Conservation (phyloP, 2,113 vertebrate species). For the Acrocephalus kingi region DNA sequence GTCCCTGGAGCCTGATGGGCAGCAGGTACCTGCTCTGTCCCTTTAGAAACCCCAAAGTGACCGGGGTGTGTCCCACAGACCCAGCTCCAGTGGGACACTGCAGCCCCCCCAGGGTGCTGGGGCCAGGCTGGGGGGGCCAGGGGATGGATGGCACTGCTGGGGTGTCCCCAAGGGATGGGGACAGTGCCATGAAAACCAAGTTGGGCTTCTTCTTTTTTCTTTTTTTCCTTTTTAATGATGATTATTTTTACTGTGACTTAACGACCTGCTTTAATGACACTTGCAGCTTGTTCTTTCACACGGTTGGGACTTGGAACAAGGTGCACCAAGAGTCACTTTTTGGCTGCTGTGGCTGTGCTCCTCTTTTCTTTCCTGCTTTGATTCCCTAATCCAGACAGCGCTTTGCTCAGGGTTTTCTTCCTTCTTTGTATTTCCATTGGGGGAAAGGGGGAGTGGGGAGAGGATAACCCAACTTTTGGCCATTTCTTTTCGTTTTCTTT, state of each 20-base stretch:
- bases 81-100: fast-evolving
- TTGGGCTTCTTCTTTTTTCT: not conserved
- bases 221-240: not conserved
- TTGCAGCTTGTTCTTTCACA: not conserved
- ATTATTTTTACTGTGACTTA: slow-evolving; percentile 11
- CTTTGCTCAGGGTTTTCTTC: slow-evolving; percentile 68
- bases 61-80: not conserved
- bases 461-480: slow-evolving; percentile 38
- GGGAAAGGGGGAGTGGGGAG: not conserved
- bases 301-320: not conserved
- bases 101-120: not conserved
- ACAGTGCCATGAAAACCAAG: not conserved
- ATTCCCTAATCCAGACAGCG: not conserved
- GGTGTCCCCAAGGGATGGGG: not conserved
- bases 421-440: slow-evolving; percentile 28
- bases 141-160: not conserved
- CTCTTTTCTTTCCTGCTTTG: not conserved
- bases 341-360: not conserved
- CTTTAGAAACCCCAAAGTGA: not conserved
- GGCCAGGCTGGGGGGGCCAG: not conserved
- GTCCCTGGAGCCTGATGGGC: not conserved
- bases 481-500: slow-evolving; percentile 16
- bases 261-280: not conserved
- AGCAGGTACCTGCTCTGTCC: not conserved
- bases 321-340: not conserved